Conservation (phyloP, 2,888 invertebrate genomes). For the Leptinotarsa juncta region DNA sequence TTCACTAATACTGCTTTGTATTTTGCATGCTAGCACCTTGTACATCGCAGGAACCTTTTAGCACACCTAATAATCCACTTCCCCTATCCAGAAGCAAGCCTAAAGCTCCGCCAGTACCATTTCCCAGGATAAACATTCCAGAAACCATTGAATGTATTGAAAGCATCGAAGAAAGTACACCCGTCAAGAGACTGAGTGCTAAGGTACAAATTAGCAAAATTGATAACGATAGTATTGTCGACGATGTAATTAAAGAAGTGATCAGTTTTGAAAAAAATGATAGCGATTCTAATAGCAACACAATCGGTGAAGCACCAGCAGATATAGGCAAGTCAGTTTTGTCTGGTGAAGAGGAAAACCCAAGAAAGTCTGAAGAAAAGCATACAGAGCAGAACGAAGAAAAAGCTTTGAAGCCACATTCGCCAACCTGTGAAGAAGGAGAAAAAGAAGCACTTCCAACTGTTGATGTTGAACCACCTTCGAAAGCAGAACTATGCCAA, state of each 20-base stretch:
- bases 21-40: constrained; percentile 60
- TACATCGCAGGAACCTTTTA: constrained; percentile 49
- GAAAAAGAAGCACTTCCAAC: too few species aligned
- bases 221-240: constrained; percentile 29
- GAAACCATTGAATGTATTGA: constrained; percentile 21
- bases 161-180: constrained; percentile 10
- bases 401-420: neutral
- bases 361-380: neutral
- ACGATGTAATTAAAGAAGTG: constrained; percentile 38
- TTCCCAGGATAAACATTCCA: constrained; percentile 37
- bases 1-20: constrained; percentile 47
- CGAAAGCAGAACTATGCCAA: too few species aligned
- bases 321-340: too few species aligned
- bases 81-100: constrained; percentile 53
- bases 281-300: neutral
- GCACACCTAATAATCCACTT: constrained; percentile 52
- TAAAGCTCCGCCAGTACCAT: constrained; percentile 47
- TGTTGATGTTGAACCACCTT: too few species aligned
- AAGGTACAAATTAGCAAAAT: constrained; percentile 19
- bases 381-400: neutral
- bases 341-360: neutral
- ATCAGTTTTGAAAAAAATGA: neutral
- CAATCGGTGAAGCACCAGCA: too few species aligned
- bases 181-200: neutral
- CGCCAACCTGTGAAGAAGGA: neutral